Conservation (phyloP, 1,140 invertebrate genomes). For the Phymastichus coffea region DNA sequence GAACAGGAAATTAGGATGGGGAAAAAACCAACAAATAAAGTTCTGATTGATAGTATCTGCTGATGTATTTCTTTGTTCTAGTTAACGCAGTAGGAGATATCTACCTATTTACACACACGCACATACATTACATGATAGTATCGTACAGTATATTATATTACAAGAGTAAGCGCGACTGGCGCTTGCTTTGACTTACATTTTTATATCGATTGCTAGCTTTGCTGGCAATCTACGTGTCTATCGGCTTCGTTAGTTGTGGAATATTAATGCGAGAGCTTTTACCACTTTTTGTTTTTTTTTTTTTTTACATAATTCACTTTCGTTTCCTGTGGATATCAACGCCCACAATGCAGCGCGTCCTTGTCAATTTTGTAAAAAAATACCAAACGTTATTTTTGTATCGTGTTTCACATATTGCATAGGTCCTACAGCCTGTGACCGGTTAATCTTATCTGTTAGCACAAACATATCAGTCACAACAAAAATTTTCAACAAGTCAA, state of each 20-base stretch:
- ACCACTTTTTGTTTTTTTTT: slow-evolving; percentile 10
- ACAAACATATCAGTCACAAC: too few relatives aligned
- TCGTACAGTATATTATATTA: slow-evolving; percentile 41
- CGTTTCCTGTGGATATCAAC: too few relatives aligned
- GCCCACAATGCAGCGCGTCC: too few relatives aligned
- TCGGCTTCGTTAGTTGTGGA: slow-evolving; percentile 12
- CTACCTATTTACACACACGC: slow-evolving; percentile 50
- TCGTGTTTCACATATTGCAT: too few relatives aligned
- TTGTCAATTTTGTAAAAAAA: too few relatives aligned
- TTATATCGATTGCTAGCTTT: background rate
- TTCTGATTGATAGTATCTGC: slow-evolving; percentile 30
- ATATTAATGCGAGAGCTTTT: slow-evolving; percentile 21
- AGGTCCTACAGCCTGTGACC: too few relatives aligned
- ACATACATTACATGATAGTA: slow-evolving; percentile 32
- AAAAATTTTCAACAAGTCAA: too few relatives aligned
- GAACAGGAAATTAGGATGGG: background rate
- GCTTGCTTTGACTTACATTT: slow-evolving; percentile 1
- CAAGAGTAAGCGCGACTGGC: slow-evolving; percentile 30
- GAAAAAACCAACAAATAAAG: background rate
- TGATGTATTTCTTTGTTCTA: slow-evolving; percentile 39
- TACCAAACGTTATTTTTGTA: too few relatives aligned
- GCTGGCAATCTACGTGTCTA: slow-evolving; percentile 7
- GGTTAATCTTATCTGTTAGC: too few relatives aligned
- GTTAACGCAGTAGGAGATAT: slow-evolving; percentile 36
- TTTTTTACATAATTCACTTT: background rate